Base-by-base conservation (phyloP, 2,888 invertebrate genomes). In the Morinoia aosen region DNA sequence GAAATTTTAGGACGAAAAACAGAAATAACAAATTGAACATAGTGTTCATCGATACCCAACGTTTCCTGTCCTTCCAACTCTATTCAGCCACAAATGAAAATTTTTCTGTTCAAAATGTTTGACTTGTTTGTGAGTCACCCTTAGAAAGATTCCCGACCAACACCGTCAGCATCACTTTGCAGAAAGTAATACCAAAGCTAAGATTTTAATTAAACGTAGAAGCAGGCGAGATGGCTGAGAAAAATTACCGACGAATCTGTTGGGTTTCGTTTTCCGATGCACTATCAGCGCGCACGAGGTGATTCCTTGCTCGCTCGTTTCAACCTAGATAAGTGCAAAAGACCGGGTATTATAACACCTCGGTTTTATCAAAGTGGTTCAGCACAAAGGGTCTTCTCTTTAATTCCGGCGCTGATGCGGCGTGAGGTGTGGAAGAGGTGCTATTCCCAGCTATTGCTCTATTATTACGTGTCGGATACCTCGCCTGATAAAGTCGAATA, bases 401-500 rank as follows among this genome's bases (percentile, higher is more conserved):
- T 93, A 93, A 93, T 93, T 57, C 57, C 57, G 93, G 57, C 57
- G 93, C 93, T 57, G 93, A 93, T 93, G 57, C 57, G 57, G 57
- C 93, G 93, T 57, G 93, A 93, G 93, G 93, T 93, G 93, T 93
- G 93, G 93, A 57, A 93, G 93, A 93, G 93, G 93, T 93, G 93
- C 93, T 93, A 93, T 93, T 93, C 93, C 40, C 58, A 56, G 93
- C 93, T 93, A 93, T 93, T 93, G 93, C 93, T 93, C 93, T 57
- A 56, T 93, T 93, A 93, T 93, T 93, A 93, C 93, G 93, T 93
- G 93, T 93, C 93, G 93, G 93, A 93, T 93, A 25, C 93, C 57
- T 93, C 93, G 93, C 93, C 93, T 93, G 93, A 93, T 93, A 93
- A 93, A 93, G 93, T 93, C 93, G 57, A 93, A 93, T 93, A 93